Percentiles rank a stretch among this genome's conserved stretches.
Evolutionary conservation across 2,113 vertebrate species (phyloP).

Genomic region (Nesogale talazaci): DNA sequence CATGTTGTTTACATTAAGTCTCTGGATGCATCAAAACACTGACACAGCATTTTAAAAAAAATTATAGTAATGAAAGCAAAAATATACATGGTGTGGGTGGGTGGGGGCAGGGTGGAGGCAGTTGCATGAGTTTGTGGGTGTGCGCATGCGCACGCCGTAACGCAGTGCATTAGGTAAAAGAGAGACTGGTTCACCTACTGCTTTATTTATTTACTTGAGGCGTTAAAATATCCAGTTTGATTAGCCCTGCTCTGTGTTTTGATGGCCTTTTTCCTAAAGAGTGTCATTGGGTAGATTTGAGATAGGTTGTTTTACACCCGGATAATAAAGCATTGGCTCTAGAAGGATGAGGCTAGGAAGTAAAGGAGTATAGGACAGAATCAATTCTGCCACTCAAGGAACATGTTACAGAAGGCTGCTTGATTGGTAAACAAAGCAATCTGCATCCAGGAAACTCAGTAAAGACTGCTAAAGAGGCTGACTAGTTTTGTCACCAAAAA

Average conservation of each 20-base stretch:
- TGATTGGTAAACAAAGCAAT: constrained; percentile 59
- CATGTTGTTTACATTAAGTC: constrained; percentile 90
- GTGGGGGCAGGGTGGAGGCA: too few relatives aligned
- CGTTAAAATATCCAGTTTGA: not conserved
- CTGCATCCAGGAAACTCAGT: constrained; percentile 46
- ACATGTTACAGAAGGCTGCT: constrained; percentile 19
- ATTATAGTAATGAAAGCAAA: constrained; percentile 77
- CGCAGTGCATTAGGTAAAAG: not conserved
- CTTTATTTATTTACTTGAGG: constrained; percentile 6
- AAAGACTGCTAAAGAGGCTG: constrained; percentile 8
- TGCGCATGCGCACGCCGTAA: not conserved
- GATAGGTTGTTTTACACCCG: constrained; percentile 54
- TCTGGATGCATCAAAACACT: constrained; percentile 88
- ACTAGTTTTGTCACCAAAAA: constrained; percentile 35
- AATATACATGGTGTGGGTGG: constrained; percentile 35
- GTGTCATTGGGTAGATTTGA: not conserved
- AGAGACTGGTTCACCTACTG: constrained; percentile 8
- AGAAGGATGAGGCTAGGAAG: constrained; percentile 1
- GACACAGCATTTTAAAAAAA: constrained; percentile 87
- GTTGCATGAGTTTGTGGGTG: not conserved
- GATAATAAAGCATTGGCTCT: constrained; percentile 48
- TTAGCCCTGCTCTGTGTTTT: constrained; percentile 64
- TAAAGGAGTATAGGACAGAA: not conserved
- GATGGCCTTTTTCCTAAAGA: constrained; percentile 68
- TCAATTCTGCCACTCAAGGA: constrained; percentile 28